phyloP scores from a whole-genome alignment of 2,113 vertebrate species.

The Phoxinus phoxinus region DNA sequence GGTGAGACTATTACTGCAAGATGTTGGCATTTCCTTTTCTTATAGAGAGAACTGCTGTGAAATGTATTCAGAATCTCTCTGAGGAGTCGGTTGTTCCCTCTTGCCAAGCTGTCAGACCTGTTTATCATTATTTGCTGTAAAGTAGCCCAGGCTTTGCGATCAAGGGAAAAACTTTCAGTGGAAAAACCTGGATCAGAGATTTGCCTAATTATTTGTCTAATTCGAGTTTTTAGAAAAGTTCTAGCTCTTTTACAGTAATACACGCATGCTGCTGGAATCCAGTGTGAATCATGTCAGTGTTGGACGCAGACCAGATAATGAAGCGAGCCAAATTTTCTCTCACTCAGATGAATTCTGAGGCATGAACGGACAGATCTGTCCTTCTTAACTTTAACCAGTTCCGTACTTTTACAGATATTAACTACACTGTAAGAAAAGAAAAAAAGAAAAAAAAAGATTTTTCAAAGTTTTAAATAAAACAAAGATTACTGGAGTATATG shows the following conservation, averaged over 20 bases:
- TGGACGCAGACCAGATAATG: constrained; percentile 65
- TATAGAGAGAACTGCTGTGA: constrained; percentile 25
- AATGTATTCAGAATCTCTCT: constrained; percentile 35
- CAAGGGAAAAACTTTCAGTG: neutral
- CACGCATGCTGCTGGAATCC: constrained; percentile 51
- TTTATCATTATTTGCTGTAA: constrained; percentile 35
- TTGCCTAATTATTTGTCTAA: neutral
- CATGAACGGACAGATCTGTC: constrained; percentile 59
- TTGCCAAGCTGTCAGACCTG: constrained; percentile 16
- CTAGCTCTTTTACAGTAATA: neutral
- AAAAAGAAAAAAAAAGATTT: too few species aligned
- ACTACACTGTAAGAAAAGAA: neutral
- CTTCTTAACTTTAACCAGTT: constrained; percentile 18
- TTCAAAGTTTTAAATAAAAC: too few species aligned
- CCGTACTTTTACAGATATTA: constrained; percentile 19
- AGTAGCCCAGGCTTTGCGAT: neutral
- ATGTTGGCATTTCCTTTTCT: constrained; percentile 50
- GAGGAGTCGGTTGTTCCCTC: constrained; percentile 10
- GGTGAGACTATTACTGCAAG: constrained; percentile 44
- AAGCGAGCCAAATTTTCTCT: constrained; percentile 64
- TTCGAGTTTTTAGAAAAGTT: neutral
- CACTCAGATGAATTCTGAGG: constrained; percentile 58
- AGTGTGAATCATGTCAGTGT: constrained; percentile 58
- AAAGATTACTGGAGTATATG: too few species aligned
- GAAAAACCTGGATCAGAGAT: constrained; percentile 3